Base-by-base conservation (phyloP, 2,113 vertebrate genomes). In the Myotis davidii region DNA sequence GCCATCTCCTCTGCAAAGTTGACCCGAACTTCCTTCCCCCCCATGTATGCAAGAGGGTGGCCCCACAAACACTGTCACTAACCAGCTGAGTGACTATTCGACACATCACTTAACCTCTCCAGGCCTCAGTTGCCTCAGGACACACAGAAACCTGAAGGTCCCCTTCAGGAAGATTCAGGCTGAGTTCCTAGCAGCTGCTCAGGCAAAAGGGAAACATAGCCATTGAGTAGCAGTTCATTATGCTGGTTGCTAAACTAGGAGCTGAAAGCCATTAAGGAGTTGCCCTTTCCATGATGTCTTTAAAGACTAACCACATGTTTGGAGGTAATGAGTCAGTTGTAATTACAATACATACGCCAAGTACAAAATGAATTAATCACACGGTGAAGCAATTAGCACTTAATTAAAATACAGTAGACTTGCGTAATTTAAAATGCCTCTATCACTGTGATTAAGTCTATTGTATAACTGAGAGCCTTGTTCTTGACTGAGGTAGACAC, bases 301-400 rank as follows among this genome's bases (percentile, higher is more conserved):
- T 91, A 77, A 97, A 95, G 94, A 94, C 88, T 86, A 90, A 90
- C 64, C 21, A 94, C 76, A 90, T 73, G 34, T 85, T 83, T 69
- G 70, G 85, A 61, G 88, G 81, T 65, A 92, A 93, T 84, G 92
- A 69, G 94, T 91, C 95, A 73, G 84, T 92, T 90, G n/a, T 92
- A 95, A 97, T 97, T 94, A 92, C 65, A 91, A 72, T 81, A 79
- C 9, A 0, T 69, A 85, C 74, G 59, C 61, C 54, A 13, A 14
- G 11, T 90, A 93, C 96, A 88, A 96, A 97, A 69, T 88, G 83
- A 95, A 97, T 73, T 95, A 90, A 97, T 97, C 94, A 69, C 96
- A 82, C 61, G 52, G 86, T 45, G 29, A 95, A 96, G 95, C 76
- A 95, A 96, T 95, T 90, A 97, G 96, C 96, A 90, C 97, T 97